These are phyloP conservation scores for Lasioglossum leucozonium DNA, from an alignment of 2,888 invertebrate species.

Conservation along the genomic window DNA sequence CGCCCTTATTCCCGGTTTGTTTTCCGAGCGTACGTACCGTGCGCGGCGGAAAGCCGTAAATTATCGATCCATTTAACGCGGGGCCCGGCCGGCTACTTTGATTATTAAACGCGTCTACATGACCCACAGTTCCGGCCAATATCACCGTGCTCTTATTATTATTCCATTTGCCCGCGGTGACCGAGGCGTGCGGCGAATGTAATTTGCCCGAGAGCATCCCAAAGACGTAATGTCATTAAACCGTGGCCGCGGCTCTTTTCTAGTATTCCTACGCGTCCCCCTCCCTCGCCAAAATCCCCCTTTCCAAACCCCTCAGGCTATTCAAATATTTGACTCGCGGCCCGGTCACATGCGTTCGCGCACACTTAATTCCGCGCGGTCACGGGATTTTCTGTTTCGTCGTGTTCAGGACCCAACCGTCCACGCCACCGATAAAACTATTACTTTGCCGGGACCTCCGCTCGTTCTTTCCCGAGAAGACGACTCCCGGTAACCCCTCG, in stretches of 20 bases:
- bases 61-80: conserved; percentile 57
- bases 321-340: conserved; percentile 65
- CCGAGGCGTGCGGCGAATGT: conserved; percentile 54
- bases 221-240: conserved; percentile 72
- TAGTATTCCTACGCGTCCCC: conserved; percentile 45
- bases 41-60: conserved; percentile 36
- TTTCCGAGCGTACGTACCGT: conserved; percentile 3
- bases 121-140: conserved; percentile 65
- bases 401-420: not conserved
- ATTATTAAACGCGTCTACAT: conserved; percentile 67
- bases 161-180: conserved; percentile 60
- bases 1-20: not conserved
- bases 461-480: conserved; percentile 55
- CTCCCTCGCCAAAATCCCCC: conserved; percentile 12
- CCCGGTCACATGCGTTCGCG: conserved; percentile 4
- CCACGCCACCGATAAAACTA: conserved; percentile 61
- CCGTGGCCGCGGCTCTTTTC: conserved; percentile 60
- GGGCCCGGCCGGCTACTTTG: conserved; percentile 56
- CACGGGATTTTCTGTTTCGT: conserved; percentile 21
- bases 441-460: conserved; percentile 52
- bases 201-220: conserved; percentile 71
- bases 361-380: conserved; percentile 22
- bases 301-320: conserved; percentile 26
- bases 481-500: conserved; percentile 55
- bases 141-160: conserved; percentile 68